phyloP scores from a whole-genome alignment of 2,113 vertebrate species.

The Chamaea fasciata region DNA sequence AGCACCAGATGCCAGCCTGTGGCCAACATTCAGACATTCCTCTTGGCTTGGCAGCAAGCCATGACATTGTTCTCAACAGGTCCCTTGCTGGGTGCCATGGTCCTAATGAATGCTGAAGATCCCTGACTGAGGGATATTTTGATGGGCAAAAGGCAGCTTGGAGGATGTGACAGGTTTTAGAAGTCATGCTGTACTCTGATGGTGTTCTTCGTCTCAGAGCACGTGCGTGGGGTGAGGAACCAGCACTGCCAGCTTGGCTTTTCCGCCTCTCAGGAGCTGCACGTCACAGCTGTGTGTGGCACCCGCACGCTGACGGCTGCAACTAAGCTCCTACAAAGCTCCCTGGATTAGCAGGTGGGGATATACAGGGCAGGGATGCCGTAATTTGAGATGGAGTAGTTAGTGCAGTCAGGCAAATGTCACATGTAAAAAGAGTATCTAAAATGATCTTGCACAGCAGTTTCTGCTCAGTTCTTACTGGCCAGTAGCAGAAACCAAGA shows the following conservation, averaged over 20 bases:
- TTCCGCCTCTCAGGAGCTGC: fast-evolving
- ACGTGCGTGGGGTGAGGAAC: fast-evolving
- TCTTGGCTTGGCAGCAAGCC: background rate
- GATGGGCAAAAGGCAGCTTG: background rate
- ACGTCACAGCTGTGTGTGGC: background rate
- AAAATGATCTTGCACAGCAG: background rate
- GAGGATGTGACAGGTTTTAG: background rate
- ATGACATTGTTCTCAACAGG: background rate
- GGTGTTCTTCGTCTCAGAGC: background rate
- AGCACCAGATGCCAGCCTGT: background rate
- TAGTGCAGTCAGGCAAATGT: slow-evolving; percentile 31
- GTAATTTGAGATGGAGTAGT: slow-evolving; percentile 24
- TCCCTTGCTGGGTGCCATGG: background rate
- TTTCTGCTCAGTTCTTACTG: background rate
- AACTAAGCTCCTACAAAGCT: slow-evolving; percentile 23
- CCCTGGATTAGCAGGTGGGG: slow-evolving; percentile 36
- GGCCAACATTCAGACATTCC: background rate
- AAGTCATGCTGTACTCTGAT: fast-evolving
- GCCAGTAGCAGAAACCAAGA: background rate
- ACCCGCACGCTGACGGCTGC: background rate
- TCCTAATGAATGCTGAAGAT: background rate
- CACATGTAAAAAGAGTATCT: slow-evolving; percentile 9
- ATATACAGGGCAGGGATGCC: background rate
- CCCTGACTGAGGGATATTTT: background rate
- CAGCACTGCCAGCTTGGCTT: background rate